These are phyloP conservation scores for Leistus spinibarbis DNA, from an alignment of 2,888 invertebrate species.

Conservation along the genomic window DNA sequence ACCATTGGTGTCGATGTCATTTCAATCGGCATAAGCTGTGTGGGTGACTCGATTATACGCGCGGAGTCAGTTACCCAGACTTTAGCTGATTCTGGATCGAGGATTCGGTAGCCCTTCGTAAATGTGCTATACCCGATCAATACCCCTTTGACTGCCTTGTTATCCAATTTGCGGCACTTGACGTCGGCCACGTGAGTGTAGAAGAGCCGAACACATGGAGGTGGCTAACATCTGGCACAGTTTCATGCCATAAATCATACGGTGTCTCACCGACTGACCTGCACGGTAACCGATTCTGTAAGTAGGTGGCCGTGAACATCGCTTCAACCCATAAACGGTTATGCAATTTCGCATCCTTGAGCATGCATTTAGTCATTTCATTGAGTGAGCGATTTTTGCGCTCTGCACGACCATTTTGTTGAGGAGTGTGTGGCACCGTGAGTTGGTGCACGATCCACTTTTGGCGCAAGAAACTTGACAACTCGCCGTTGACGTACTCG, in stretches of 20 bases:
- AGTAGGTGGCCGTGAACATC: too few relatives aligned
- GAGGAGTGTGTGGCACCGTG: too few relatives aligned
- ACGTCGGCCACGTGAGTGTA: conserved; percentile 9
- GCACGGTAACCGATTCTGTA: too few relatives aligned
- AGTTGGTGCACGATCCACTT: too few relatives aligned
- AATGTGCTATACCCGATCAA: conserved; percentile 5
- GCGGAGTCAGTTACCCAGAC: conserved; percentile 8
- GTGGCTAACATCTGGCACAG: conserved; percentile 12
- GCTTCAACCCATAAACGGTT: too few relatives aligned
- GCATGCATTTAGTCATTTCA: conserved; percentile 7
- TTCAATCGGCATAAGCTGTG: conserved; percentile 28
- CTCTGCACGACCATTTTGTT: not conserved
- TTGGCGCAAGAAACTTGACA: too few relatives aligned
- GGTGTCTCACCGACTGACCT: conserved; percentile 4
- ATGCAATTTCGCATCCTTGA: too few relatives aligned
- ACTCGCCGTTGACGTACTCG: too few relatives aligned
- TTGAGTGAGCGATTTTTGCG: not conserved
- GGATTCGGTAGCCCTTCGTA: conserved; percentile 7
- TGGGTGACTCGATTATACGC: not conserved
- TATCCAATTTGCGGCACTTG: conserved; percentile 6
- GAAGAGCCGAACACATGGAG: conserved; percentile 7
- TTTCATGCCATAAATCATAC: not conserved
- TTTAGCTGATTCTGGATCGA: conserved; percentile 10
- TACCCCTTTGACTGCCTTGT: conserved; percentile 5
- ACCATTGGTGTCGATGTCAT: conserved; percentile 7